Conservation (phyloP, 2,888 invertebrate species). For the Melanostoma scalare region DNA sequence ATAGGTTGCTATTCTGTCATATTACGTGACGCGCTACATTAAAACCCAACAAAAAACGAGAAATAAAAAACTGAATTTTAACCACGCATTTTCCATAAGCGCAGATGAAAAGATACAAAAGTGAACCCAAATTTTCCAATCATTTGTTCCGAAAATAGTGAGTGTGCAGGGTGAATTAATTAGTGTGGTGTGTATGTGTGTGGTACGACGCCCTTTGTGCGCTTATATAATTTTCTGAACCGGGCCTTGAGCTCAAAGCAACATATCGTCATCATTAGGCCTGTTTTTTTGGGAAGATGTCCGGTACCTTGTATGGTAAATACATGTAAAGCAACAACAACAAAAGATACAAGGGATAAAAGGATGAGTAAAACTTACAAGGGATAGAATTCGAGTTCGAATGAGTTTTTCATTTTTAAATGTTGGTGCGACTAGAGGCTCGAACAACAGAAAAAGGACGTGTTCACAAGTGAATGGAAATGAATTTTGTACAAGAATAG, state of each 20-base stretch:
- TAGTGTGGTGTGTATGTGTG: background rate
- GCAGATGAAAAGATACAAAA: constrained; percentile 22
- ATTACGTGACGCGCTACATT: constrained; percentile 46
- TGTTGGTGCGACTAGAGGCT: too few relatives aligned
- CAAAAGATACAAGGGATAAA: too few relatives aligned
- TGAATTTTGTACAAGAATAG: too few relatives aligned
- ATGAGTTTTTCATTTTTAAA: too few relatives aligned
- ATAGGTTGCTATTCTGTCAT: constrained; percentile 51
- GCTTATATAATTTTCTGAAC: constrained; percentile 23
- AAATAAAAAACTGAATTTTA: background rate
- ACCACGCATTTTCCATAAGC: constrained; percentile 40
- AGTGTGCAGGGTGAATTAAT: constrained; percentile 2
- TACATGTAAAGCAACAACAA: too few relatives aligned
- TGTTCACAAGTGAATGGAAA: too few relatives aligned
- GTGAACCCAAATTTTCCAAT: constrained; percentile 14
- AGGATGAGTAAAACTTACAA: too few relatives aligned
- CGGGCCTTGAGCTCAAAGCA: constrained; percentile 23
- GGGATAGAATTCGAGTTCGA: too few relatives aligned
- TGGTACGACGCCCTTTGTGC: constrained; percentile 23
- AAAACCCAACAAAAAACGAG: constrained; percentile 24
- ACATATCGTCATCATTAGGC: constrained; percentile 26
- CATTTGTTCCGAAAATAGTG: background rate
- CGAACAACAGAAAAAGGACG: too few relatives aligned
- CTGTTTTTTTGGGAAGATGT: too few relatives aligned
- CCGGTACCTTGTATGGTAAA: too few relatives aligned